phyloP scores from a whole-genome alignment of 1,140 invertebrate genomes.

The Drosophila kanapiae region DNA sequence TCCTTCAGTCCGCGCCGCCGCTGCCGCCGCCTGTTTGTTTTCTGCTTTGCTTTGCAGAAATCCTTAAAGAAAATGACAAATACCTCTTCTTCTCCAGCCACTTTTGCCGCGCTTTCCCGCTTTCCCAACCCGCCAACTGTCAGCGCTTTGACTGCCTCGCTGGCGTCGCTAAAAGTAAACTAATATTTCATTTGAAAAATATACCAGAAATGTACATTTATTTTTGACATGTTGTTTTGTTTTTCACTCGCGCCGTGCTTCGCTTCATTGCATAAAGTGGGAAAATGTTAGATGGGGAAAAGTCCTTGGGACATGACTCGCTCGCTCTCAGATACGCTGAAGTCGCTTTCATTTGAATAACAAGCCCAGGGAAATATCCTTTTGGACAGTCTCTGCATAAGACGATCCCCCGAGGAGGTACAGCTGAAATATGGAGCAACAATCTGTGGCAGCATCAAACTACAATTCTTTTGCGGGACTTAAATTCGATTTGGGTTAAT shows the following conservation, averaged over 20 bases:
- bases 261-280: constrained; percentile 72
- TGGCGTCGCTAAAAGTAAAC: constrained; percentile 77
- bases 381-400: constrained; percentile 34
- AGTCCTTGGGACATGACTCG: constrained; percentile 65
- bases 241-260: constrained; percentile 52
- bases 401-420: constrained; percentile 30
- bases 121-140: constrained; percentile 48
- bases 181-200: constrained; percentile 83
- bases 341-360: constrained; percentile 78
- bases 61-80: constrained; percentile 81
- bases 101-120: not conserved
- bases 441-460: constrained; percentile 6
- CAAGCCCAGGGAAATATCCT: constrained; percentile 65
- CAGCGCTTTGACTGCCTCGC: constrained; percentile 73
- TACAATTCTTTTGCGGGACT: not conserved
- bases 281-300: constrained; percentile 56
- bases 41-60: constrained; percentile 78
- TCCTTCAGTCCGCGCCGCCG: constrained; percentile 18
- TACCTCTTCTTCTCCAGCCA: constrained; percentile 48
- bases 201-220: constrained; percentile 81
- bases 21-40: constrained; percentile 31
- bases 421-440: constrained; percentile 28
- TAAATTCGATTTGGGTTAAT: constrained; percentile 39
- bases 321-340: constrained; percentile 60
- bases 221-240: constrained; percentile 83